Conservation (phyloP, 2,888 invertebrate genomes). For the Harpalus rubripes region DNA sequence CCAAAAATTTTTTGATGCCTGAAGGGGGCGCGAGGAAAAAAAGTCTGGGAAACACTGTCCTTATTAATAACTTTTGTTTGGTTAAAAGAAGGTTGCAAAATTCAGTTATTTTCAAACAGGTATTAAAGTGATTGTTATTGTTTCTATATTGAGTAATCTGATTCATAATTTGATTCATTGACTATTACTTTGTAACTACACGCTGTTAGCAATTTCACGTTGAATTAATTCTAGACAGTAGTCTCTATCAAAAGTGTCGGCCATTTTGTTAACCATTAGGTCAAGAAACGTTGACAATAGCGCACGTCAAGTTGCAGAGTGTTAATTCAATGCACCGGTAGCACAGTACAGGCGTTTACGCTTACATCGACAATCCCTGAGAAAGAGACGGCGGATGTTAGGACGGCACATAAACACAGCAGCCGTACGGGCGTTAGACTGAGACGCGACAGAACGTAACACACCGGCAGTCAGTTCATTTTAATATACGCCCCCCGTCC, state of each 20-base stretch:
- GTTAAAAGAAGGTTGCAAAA: too few relatives aligned
- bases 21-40: too few relatives aligned
- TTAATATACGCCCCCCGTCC: constrained; percentile 54
- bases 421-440: not conserved
- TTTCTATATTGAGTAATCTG: not conserved
- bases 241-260: constrained; percentile 14
- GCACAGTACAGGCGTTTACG: constrained; percentile 28
- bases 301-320: constrained; percentile 37
- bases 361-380: constrained; percentile 42
- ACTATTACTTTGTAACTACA: not conserved
- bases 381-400: constrained; percentile 12
- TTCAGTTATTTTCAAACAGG: too few relatives aligned
- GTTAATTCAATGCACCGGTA: constrained; percentile 49
- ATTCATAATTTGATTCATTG: not conserved
- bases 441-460: constrained; percentile 42
- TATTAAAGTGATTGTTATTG: too few relatives aligned
- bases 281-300: constrained; percentile 50
- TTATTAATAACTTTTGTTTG: too few relatives aligned
- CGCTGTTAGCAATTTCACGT: not conserved
- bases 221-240: constrained; percentile 7
- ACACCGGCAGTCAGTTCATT: constrained; percentile 44
- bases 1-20: too few relatives aligned
- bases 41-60: too few relatives aligned
- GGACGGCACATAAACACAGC: constrained; percentile 27
- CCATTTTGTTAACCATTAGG: constrained; percentile 41